Evolutionary conservation across 2,888 invertebrate genomes (phyloP), one percentile per base, ranked within the genome.

Genomic region (Autographa pulchrina): DNA sequence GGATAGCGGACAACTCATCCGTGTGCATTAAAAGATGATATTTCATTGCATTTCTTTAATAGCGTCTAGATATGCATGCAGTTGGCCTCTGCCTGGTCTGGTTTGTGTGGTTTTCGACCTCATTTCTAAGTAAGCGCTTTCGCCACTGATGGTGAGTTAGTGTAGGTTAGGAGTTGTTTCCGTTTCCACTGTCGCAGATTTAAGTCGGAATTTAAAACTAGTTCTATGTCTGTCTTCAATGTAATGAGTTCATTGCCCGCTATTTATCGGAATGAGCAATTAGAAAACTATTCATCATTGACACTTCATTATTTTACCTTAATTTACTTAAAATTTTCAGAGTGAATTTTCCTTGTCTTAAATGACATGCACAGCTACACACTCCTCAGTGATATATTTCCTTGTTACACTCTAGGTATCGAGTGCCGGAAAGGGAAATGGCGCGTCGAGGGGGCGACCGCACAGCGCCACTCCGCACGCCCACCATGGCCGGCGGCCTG

Each of bases 401-500:
- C 20, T 38, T 41, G 41, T 6, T 35, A 16, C 48, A 52, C 35
- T 18, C 32, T 63, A 78, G 98, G 98, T 99, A 99, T 94, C 97
- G 99, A 72, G 99, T 99, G 32, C 99, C 99, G 0, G 98, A 99
- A 90, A 97, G 99, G 81, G 99, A 99, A 96, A 98, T 99, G 98
- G 97, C 98, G 72, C 97, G 99, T 63, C 96, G 99, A 81, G 98
- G 98, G 70, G 98, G 98, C 18, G 99, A 99, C 92, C 96, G 99
- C 77, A 99, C 99, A 0, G 97, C 98, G 14, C 99, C 99, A 0
- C 96, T 99, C 43, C 97, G 98, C 80, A 99, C 99, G 0, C 99
- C 99, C 0, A 99, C 99, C 0, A 99, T 99, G 99, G 99, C 99
- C 14, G 99, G 99, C 70, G 99, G 99, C 0, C 95, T 99, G 52